Percentiles rank a stretch among this genome's conserved stretches.
phyloP scores from a whole-genome alignment of 2,113 vertebrate species.

The Mellivora capensis region DNA sequence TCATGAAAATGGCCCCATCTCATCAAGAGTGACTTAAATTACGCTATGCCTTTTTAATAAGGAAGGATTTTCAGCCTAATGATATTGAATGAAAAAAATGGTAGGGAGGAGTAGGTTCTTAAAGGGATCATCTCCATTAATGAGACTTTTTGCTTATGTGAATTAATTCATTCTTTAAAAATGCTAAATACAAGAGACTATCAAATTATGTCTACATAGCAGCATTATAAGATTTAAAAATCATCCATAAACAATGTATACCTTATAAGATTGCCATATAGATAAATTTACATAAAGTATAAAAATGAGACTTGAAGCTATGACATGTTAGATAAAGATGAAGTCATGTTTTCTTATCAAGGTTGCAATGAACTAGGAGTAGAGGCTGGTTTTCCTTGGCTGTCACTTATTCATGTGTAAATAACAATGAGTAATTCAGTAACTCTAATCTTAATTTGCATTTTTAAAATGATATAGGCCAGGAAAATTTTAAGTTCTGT shows the following conservation, averaged over 20 bases:
- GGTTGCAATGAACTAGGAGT: rapidly evolving
- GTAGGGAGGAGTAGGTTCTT: background rate
- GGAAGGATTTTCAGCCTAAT: background rate
- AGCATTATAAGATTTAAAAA: background rate
- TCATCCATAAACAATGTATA: background rate
- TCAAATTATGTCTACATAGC: background rate
- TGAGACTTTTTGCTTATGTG: background rate
- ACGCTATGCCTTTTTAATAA: background rate
- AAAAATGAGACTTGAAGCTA: background rate
- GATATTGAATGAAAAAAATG: background rate
- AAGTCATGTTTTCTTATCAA: background rate
- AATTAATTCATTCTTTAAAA: background rate
- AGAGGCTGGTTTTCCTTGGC: background rate
- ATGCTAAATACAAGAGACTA: background rate
- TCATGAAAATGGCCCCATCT: background rate
- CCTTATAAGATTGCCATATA: background rate
- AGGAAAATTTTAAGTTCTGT: background rate
- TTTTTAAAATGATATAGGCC: background rate
- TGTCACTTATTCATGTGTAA: background rate
- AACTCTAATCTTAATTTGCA: background rate
- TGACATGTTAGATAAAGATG: background rate
- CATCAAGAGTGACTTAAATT: background rate
- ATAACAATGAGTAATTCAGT: background rate
- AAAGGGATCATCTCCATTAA: background rate
- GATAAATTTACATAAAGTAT: background rate